phyloP scores from a whole-genome alignment of 2,888 invertebrate species.

The Metalampra italica region DNA sequence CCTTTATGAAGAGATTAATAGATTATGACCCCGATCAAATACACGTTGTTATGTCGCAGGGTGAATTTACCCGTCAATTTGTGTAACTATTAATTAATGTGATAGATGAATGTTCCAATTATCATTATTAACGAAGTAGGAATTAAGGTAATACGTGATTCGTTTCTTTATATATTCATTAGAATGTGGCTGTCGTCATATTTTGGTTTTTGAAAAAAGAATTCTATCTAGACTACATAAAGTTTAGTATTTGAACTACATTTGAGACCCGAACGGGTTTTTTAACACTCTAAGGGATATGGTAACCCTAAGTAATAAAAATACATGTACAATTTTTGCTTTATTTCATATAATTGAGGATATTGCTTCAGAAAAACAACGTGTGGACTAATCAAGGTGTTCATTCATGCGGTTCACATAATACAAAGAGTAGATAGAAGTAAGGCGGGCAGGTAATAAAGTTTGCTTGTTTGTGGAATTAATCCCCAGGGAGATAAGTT shows the following conservation, averaged over 20 bases:
- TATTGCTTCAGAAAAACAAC: background rate
- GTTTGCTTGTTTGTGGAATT: background rate
- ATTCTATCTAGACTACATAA: no score
- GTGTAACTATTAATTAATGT: background rate
- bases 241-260: no score
- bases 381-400: background rate
- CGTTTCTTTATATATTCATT: no score
- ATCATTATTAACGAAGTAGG: no score
- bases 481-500: background rate
- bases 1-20: slow-evolving; percentile 49
- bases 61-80: background rate
- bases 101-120: no score
- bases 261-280: no score
- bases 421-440: background rate
- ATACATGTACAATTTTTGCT: no score
- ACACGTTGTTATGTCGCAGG: slow-evolving; percentile 5
- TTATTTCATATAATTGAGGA: background rate
- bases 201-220: no score
- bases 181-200: no score
- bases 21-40: slow-evolving; percentile 38
- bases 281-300: no score
- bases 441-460: background rate
- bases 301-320: no score
- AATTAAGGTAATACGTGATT: no score
- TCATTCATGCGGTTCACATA: background rate